These are phyloP conservation scores for Caenorhabditis sp. DNA, from an alignment of 2,888 invertebrate species.

Conservation along the genomic window DNA sequence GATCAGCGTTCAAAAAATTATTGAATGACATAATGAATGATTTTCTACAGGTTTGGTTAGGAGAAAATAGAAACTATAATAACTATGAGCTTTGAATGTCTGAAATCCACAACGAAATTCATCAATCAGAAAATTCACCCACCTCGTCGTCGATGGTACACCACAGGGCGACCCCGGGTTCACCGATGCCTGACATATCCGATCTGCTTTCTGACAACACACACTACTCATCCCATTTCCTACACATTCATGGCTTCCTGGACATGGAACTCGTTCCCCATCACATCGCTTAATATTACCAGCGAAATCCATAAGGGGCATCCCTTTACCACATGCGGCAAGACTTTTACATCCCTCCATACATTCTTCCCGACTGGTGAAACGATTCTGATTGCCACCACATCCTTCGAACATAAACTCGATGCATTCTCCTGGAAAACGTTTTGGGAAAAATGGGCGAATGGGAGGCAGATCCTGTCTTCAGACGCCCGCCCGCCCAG, in stretches of 20 bases:
- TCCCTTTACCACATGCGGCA: conserved; percentile 57
- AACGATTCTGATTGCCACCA: conserved; percentile 63
- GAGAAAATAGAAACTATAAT: too few relatives aligned
- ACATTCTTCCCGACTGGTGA: conserved; percentile 54
- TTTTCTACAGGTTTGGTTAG: too few relatives aligned
- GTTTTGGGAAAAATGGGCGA: too few relatives aligned
- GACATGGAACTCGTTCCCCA: conserved; percentile 57
- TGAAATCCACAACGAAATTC: too few relatives aligned
- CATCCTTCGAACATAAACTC: conserved; percentile 62
- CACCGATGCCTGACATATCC: conserved; percentile 54
- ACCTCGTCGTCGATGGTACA: conserved; percentile 48
- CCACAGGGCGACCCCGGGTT: conserved; percentile 55
- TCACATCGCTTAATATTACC: conserved; percentile 62
- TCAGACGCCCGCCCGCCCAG: too few relatives aligned
- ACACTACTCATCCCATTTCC: conserved; percentile 56
- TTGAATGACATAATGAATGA: too few relatives aligned
- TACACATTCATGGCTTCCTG: conserved; percentile 53
- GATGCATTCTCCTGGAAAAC: conserved; percentile 52
- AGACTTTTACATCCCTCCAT: conserved; percentile 54
- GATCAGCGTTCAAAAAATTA: too few relatives aligned
- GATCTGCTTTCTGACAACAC: conserved; percentile 54
- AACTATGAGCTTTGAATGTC: too few relatives aligned
- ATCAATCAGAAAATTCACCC: too few relatives aligned
- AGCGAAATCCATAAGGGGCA: conserved; percentile 63
- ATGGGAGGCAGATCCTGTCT: too few relatives aligned